Base-by-base conservation (phyloP, 2,888 invertebrate species). In the Digitonthophagus gazella region DNA sequence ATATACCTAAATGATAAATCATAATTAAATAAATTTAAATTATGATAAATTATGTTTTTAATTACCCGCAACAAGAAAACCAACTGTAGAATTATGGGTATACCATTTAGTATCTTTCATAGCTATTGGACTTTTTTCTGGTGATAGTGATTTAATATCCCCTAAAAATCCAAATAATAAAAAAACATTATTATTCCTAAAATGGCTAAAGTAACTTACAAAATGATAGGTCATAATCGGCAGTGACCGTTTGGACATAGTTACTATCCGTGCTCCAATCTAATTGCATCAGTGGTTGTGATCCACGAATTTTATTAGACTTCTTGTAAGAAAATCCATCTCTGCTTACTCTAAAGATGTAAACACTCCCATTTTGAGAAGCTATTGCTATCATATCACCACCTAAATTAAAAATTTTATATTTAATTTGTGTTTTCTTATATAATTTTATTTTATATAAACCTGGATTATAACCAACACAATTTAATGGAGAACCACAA, bases 61-160 rank as follows among this genome's bases (percentile, higher is more conserved):
- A 81, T 81, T 83, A 91, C 95, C 95, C 74, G 93, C 91, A 3
- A 95, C 92, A 77, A 94, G 86, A 83, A 93, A 95, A 69, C 95
- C 95, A 58, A 96, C 92, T 0, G 93, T 93, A 61, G 93, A 92
- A 76, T 94, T 95, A 76, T 93, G 92, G 0, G 93, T 92, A 73
- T 92, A 88, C 95, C 95, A 96, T 82, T 94, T 94, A 1, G 93
- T 91, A 78, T 95, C 95, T 80, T 95, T 93, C 93, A 95, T 94
- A 2, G 93, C 93, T 71, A 93, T 87, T 1, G 94, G 93, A 80
- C 94, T 93, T 79, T 94, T 94, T 79, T 95, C 94, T 5, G 93
- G 92, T 1, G 93, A 91, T 65, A 95, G 82, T 0, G 93, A 90
- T 81, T 93, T 93, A n/a, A 95, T 91, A 79, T 95, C 95, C 95